phyloP scores from a whole-genome alignment of 1,140 invertebrate genomes.

The Drosophila lacteicornis region DNA sequence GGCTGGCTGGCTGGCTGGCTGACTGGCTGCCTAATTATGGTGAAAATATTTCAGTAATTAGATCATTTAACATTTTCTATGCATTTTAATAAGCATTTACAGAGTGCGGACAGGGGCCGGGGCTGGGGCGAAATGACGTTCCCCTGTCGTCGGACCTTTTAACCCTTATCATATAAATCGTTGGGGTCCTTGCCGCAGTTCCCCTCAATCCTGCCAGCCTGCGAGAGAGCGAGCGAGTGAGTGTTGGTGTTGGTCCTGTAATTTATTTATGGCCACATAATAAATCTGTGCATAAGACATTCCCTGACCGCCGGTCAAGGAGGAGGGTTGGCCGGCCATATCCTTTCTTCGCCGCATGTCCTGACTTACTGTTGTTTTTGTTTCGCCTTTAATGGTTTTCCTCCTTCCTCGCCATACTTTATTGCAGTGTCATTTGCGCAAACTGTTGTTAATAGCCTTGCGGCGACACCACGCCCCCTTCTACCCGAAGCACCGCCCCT shows the following conservation, averaged over 20 bases:
- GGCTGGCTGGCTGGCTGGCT: background rate
- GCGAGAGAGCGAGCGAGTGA: background rate
- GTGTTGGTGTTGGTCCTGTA: conserved; percentile 58
- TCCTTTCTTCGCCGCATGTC: conserved; percentile 31
- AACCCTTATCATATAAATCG: conserved; percentile 77
- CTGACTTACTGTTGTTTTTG: conserved; percentile 29
- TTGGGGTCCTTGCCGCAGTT: conserved; percentile 16
- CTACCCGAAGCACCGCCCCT: background rate
- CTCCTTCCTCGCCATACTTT: conserved; percentile 52
- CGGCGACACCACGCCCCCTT: conserved; percentile 47
- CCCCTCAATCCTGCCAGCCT: conserved; percentile 8
- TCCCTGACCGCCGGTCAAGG: conserved; percentile 42
- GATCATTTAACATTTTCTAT: conserved; percentile 69
- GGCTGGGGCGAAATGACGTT: conserved; percentile 13
- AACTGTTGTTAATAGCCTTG: conserved; percentile 80
- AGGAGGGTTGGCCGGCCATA: background rate
- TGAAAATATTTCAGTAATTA: conserved; percentile 69
- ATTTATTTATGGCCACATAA: conserved; percentile 83
- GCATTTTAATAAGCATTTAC: conserved; percentile 63
- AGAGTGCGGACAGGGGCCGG: background rate
- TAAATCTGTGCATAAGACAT: conserved; percentile 82
- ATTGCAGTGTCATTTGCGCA: conserved; percentile 79
- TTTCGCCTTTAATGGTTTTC: conserved; percentile 70
- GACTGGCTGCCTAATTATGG: conserved; percentile 44
- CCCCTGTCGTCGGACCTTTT: conserved; percentile 67